These are phyloP conservation scores for Smithornis capensis DNA, from an alignment of 2,113 vertebrate genomes.

Conservation along the genomic window DNA sequence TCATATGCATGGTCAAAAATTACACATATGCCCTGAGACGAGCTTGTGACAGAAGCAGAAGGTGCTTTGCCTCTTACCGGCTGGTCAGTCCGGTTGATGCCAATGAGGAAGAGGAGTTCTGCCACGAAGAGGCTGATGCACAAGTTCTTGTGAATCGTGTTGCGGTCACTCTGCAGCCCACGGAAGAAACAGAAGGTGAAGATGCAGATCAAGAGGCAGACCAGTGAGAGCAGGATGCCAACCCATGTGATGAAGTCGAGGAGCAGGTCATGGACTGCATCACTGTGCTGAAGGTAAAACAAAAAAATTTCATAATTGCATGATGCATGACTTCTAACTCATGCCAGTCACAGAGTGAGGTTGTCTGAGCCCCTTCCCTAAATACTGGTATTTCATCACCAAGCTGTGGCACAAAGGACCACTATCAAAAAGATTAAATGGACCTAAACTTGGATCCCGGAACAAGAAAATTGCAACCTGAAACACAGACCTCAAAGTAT, in stretches of 20 bases:
- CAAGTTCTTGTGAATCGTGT: slow-evolving; percentile 98
- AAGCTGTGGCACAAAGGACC: background rate
- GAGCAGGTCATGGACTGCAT: slow-evolving; percentile 90
- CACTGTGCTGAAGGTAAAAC: slow-evolving; percentile 79
- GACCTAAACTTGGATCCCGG: background rate
- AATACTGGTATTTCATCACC: background rate
- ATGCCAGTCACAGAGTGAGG: background rate
- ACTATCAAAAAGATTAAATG: background rate
- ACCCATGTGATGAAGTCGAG: slow-evolving; percentile 98
- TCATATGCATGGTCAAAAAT: background rate
- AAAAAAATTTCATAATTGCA: background rate
- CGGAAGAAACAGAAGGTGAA: slow-evolving; percentile 99
- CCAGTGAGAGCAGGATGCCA: slow-evolving; percentile 96
- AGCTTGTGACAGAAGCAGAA: background rate
- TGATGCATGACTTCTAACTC: background rate
- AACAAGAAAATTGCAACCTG: background rate
- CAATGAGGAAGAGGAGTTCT: slow-evolving; percentile 94
- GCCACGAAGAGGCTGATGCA: slow-evolving; percentile 97
- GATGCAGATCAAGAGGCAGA: slow-evolving; percentile 98
- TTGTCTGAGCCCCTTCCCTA: background rate
- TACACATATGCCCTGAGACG: fast-evolving
- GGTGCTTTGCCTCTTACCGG: slow-evolving; percentile 79
- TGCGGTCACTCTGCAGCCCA: slow-evolving; percentile 95
- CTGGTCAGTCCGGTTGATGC: slow-evolving; percentile 95
- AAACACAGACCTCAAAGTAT: background rate